Evolutionary conservation across 2,797 vertebrate species (phyloP).

Genomic region (Helostoma temminkii): DNA sequence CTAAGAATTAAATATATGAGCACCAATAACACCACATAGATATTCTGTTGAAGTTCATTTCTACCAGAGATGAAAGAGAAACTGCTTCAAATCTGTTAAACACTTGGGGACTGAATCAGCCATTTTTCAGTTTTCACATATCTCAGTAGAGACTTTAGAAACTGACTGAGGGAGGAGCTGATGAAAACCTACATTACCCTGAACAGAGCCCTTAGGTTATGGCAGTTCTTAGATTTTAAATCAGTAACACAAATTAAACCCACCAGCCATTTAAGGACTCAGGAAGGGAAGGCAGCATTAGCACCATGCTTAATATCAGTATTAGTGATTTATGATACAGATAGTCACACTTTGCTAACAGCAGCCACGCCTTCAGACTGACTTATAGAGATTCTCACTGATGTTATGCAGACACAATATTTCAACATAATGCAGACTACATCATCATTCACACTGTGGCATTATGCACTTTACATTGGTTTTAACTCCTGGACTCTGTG

Average conservation of each 20-base stretch:
- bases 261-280: conserved; percentile 15
- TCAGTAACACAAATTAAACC: conserved; percentile 47
- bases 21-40: not conserved
- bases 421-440: conserved; percentile 19
- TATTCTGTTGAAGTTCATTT: not conserved
- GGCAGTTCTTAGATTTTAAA: conserved; percentile 36
- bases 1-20: not conserved
- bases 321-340: conserved; percentile 45
- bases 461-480: conserved; percentile 33
- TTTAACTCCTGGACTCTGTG: conserved; percentile 53
- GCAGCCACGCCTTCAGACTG: conserved; percentile 9
- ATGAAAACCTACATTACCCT: conserved; percentile 39
- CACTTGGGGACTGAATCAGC: not conserved
- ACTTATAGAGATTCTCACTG: conserved; percentile 20
- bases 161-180: conserved; percentile 40
- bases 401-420: conserved; percentile 37
- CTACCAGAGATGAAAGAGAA: not conserved
- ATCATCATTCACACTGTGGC: conserved; percentile 43
- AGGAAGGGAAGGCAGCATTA: conserved; percentile 31
- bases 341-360: conserved; percentile 15
- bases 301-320: conserved; percentile 21
- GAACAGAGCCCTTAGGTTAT: conserved; percentile 18
- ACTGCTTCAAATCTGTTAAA: not conserved
- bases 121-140: conserved; percentile 2
- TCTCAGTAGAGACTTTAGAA: conserved; percentile 18